Base-by-base conservation (phyloP, 2,797 vertebrate genomes). In the Enteromius viviparus region DNA sequence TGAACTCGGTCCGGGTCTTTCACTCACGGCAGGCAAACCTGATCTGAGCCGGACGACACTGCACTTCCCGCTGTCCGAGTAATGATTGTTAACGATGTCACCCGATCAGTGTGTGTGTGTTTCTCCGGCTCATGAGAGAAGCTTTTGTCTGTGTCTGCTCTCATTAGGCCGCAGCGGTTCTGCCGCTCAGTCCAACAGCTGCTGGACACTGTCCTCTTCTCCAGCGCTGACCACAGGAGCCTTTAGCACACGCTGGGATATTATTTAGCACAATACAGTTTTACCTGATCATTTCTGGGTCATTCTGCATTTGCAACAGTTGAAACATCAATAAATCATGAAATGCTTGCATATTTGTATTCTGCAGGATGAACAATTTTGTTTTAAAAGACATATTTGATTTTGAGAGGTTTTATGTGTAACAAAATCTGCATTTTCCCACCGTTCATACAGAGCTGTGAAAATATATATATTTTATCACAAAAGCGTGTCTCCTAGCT, bases 61-160 rank as follows among this genome's bases (percentile, higher is more conserved):
- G 88, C 90, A 93, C 92, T 94, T 94, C 94, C 93, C 93, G 91
- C 91, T 94, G 91, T 93, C 91, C 90, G 87, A 84, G 90, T 94
- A 94, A 95, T 94, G 93, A 93, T 93, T 94, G 91, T 94, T 95
- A 95, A 94, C 93, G 92, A 94, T 95, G 94, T 94, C 93, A 95
- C 93, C 91, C 89, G 93, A 95, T 95, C 94, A 85, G 91, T 76
- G 92, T 89, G 83, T 85, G 14, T n/a, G 51, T 6, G 53, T 55
- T 29, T 84, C 76, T 32, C 53, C 64, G 80, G 42, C 60, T 86
- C 82, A 78, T 86, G 64, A 88, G 84, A 89, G 81, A 78, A 75
- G 45, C 83, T 84, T 81, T 89, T 87, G 85, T 89, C 81, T 58
- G 29, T 76, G 78, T 84, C 86, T 86, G 85, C 89, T 84, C 87